Evolutionary conservation across 2,888 invertebrate species (phyloP).

Genomic region (Rhopalosiphum nymphaeae): DNA sequence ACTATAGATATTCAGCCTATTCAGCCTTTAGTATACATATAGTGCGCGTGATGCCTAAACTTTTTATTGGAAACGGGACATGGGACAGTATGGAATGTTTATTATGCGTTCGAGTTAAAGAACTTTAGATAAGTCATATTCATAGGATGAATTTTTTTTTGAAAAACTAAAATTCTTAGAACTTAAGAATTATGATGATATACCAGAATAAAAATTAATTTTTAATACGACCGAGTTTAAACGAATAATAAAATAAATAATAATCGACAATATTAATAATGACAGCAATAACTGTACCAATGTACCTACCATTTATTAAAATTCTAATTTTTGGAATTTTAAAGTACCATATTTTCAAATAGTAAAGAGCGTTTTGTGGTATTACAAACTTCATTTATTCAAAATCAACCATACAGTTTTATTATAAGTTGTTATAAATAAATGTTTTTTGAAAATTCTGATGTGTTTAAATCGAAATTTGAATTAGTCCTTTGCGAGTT

Average conservation of each 20-base stretch:
- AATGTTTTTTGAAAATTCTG: background rate
- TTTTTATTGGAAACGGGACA: background rate
- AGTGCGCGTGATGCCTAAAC: background rate
- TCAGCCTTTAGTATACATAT: background rate
- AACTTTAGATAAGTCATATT: background rate
- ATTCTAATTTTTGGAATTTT: background rate
- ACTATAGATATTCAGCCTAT: background rate
- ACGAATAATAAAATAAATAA: background rate
- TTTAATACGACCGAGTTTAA: background rate
- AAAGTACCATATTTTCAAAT: background rate
- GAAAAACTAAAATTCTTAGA: background rate
- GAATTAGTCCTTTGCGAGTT: background rate
- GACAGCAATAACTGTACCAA: background rate
- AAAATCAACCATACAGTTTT: background rate
- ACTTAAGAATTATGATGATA: background rate
- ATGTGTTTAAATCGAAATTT: background rate
- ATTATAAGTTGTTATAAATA: background rate
- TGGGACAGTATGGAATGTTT: background rate
- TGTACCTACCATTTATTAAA: background rate
- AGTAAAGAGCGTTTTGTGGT: background rate
- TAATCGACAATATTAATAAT: background rate
- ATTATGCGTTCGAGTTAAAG: background rate
- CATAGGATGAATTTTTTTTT: background rate
- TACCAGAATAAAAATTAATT: background rate
- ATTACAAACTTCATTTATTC: background rate